Base-by-base conservation (phyloP, 2,797 vertebrate genomes). In the Xenopus petersii region DNA sequence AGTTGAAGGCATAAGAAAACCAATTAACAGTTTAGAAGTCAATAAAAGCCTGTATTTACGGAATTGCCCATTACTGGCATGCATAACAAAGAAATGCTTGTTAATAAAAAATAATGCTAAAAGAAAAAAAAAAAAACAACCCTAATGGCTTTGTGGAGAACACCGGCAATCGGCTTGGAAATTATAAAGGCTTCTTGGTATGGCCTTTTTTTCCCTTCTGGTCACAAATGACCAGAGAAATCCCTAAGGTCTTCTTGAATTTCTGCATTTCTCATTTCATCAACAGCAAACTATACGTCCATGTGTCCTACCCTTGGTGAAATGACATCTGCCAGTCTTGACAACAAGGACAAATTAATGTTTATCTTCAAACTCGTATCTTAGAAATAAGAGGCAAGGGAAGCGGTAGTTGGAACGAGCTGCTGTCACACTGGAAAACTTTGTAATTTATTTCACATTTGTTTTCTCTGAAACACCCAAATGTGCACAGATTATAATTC, bases 261-360 rank as follows among this genome's bases (percentile, higher is more conserved):
- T 96, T 95, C 95, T 93, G 89, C 90, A 91, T 93, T 42, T 91
- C 88, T 93, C 93, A 92, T 96, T 95, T 93, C 92, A 94, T 93
- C 92, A 90, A 89, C 94, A 89, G 92, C 92, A 92, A 89, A 89
- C 89, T 91, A 88, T 93, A 92, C 91, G 91, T 92, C 93, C 87
- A 92, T 94, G 91, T 80, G 78, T 90, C 88, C 92, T 89, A 92
- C 87, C 84, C 83, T 89, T 93, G 90, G 91, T 86, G 87, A 88
- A 91, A 90, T 95, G 97, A 97, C 96, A 98, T 96, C 96, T 98
- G 97, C 93, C 96, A 92, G 93, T 97, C 95, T 97, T 91, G 90
- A 92, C 91, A 95, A 93, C 93, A 94, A 95, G 94, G 93, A 93
- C 92, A 93, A 87, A 87, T 88, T 88, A 87, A 88, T 90, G 86